Conservation (phyloP, 1,140 invertebrate genomes). For the Cotesia vestalis region DNA sequence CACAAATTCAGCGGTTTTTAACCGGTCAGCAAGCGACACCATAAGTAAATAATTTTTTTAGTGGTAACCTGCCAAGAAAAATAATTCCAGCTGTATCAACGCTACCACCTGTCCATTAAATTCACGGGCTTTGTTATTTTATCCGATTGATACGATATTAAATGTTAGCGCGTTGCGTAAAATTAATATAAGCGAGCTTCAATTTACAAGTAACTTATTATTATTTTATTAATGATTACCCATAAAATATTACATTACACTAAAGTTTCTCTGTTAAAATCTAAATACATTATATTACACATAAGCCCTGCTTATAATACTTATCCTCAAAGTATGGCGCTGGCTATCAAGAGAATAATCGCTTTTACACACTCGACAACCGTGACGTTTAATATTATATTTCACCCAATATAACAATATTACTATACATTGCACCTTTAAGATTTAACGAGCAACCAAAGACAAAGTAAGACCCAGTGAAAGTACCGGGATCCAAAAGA, state of each 20-base stretch:
- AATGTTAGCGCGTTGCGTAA: too few species aligned
- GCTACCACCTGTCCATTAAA: slow-evolving; percentile 1
- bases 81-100: slow-evolving; percentile 9
- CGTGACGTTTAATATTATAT: slow-evolving; percentile 1
- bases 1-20: too few species aligned
- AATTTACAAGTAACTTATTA: too few species aligned
- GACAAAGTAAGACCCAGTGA: background rate
- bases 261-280: too few species aligned
- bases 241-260: too few species aligned
- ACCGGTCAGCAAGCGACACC: background rate
- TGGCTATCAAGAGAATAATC: background rate
- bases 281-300: too few species aligned
- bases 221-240: too few species aligned
- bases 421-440: too few species aligned
- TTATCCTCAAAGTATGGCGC: background rate
- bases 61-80: background rate
- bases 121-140: too few species aligned
- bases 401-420: too few species aligned
- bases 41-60: background rate
- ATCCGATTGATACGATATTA: too few species aligned
- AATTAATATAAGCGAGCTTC: too few species aligned
- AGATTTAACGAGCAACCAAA: background rate
- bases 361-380: slow-evolving; percentile 8
- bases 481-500: slow-evolving; percentile 15
- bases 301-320: background rate